Base-by-base conservation (phyloP, 2,113 vertebrate genomes). In the Galeopterus variegatus region DNA sequence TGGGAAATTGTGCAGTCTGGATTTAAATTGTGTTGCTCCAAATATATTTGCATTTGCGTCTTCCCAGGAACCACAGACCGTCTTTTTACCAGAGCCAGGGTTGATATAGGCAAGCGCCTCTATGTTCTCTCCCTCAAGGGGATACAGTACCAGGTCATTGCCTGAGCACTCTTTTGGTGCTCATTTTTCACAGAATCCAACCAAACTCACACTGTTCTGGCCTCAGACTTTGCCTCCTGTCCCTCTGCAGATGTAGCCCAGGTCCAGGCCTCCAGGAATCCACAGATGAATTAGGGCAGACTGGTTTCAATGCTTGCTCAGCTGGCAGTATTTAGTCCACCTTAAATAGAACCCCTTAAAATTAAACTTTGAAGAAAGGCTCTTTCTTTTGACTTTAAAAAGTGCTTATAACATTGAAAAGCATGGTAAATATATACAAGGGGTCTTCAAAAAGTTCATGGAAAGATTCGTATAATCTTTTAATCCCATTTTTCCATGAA, bases 331-430 rank as follows among this genome's bases (percentile, higher is more conserved):
- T 62, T 95, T 81, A 86, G 18, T 8, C 19, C 15, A 91, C 26
- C 33, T 83, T 92, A 86, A 81, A 62, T 31, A 89, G 65, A 81
- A 12, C 10, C 5, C 7, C 14, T 90, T 67, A 83, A 82, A 76
- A 77, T 87, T 58, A 93, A 90, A 93, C 67, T 94, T 94, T 56
- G 4, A 79, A 86, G 45, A 60, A 81, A 50, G 6, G 2, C 8
- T 76, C 41, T 97, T 83, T 67, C 41, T 97, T 83, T 67, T 83
- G 62, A 84, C 58, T 54, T 89, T 72, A 56, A 93, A 95, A 94
- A 76, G 2, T 69, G 62, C 14, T 79, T 80, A 90, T 94, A 64
- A 93, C 87, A 23, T 84, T 85, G 15, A 75, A 90, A 97, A 82
- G n/a, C 23, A 58, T 8, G 54, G 45, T 50, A 79, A 15, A 48